Base-by-base conservation (phyloP, 2,113 vertebrate genomes). In the Albula goreensis region DNA sequence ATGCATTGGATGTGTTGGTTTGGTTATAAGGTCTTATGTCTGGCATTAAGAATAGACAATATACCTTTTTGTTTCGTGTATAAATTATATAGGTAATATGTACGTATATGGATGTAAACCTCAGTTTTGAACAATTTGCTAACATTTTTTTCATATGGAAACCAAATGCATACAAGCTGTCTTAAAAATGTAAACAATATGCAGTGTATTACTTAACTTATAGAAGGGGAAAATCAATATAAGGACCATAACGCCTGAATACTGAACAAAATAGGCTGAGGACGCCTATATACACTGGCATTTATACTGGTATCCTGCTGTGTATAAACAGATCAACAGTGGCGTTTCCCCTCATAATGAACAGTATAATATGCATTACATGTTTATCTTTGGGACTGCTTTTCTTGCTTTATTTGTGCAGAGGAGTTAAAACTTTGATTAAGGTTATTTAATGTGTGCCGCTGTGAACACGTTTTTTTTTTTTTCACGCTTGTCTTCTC, bases 1-100 rank as follows among this genome's bases (percentile, higher is more conserved):
- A 96, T 97, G 96, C 96, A 97, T 97, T 95, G 93, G 89, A 96
- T 97, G 94, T 94, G 96, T 97, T 97, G 96, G 96, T 97, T 97
- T 96, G 95, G 97, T 97, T 98, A 97, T 97, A 96, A 97, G 97
- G 96, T 97, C 96, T 97, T 96, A 96, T 96, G 98, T 97, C 95
- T 96, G 93, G 93, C 95, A 96, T 97, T 97, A 89, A 92, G 87
- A 92, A 92, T 97, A 96, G 96, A 97, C 96, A 95, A 95, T 94
- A 94, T 90, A 92, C 93, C 96, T 97, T 95, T 86, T 91, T 96
- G 96, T 95, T 90, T 94, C 51, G 22, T 82, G 85, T 88, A 52
- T 85, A 85, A 85, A 92, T 93, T 93, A 93, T 91, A 94, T 92
- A 92, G 90, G 94, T 93, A 86, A 85, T 87, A 89, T 85, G 87